phyloP scores from a whole-genome alignment of 1,140 invertebrate species.

The Papilio polyxenes region DNA sequence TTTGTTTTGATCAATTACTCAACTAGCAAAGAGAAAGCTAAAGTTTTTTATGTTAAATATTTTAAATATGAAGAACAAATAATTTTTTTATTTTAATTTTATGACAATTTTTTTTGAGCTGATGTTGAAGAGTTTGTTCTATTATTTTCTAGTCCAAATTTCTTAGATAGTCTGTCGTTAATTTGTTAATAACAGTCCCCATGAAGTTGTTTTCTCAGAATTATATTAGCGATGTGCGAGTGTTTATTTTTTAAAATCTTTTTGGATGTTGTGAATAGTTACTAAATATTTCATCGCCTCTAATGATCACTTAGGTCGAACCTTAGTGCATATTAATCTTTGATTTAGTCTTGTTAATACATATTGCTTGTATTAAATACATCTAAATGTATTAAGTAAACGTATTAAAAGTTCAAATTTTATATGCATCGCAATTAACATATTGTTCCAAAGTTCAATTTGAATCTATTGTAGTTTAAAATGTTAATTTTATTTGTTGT shows the following conservation, averaged over 20 bases:
- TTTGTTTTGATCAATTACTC: neutral
- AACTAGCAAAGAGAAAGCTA: neutral
- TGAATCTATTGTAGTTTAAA: neutral
- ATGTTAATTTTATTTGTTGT: slow-evolving; percentile 7
- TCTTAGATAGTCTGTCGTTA: neutral
- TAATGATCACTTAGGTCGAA: too few relatives aligned
- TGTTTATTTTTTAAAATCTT: too few relatives aligned
- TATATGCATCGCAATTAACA: neutral
- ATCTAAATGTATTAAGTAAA: too few relatives aligned
- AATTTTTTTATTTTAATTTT: too few relatives aligned
- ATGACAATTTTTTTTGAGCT: neutral
- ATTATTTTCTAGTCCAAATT: neutral
- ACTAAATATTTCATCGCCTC: too few relatives aligned
- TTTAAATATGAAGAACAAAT: too few relatives aligned
- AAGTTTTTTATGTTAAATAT: neutral
- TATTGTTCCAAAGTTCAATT: slow-evolving; percentile 2
- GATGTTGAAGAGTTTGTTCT: neutral
- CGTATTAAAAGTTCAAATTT: neutral
- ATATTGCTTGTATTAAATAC: too few relatives aligned
- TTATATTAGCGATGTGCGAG: neutral
- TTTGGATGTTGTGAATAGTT: too few relatives aligned
- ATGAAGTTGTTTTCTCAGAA: neutral
- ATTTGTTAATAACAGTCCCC: neutral
- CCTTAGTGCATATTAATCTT: too few relatives aligned
- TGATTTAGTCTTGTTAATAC: too few relatives aligned